A percentile compares a stretch with the other conserved stretches of the same genome.
Evolutionary conservation across 2,888 invertebrate genomes (phyloP).

Genomic region (Boloria euphrosyne): DNA sequence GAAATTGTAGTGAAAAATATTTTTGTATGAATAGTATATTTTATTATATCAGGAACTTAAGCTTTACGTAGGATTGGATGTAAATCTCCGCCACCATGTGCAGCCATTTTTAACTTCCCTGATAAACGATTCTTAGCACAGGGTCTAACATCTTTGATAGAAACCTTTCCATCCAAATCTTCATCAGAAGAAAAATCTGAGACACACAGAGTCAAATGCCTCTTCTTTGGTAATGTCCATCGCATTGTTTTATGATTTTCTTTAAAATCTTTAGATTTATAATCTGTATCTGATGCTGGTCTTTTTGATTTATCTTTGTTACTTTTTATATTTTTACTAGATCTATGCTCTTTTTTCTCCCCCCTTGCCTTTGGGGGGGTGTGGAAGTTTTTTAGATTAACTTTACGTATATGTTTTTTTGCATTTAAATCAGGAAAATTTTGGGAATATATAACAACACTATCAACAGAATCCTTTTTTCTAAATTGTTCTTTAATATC

Average conservation of each 20-base stretch:
- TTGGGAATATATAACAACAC: constrained; percentile 74
- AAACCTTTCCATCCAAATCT: constrained; percentile 55
- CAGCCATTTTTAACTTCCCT: constrained; percentile 66
- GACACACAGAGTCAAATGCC: constrained; percentile 66
- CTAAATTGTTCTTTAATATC: constrained; percentile 66
- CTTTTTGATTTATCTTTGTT: constrained; percentile 63
- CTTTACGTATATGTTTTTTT: constrained; percentile 64
- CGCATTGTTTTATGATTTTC: constrained; percentile 65
- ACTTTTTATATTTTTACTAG: constrained; percentile 56
- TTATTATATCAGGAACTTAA: constrained; percentile 41
- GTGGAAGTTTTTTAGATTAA: constrained; percentile 80
- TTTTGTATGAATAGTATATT: too few species aligned
- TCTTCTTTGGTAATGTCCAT: constrained; percentile 72
- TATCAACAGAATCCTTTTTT: constrained; percentile 70
- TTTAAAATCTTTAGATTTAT: constrained; percentile 59
- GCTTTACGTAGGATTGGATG: constrained; percentile 71
- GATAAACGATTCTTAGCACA: constrained; percentile 58
- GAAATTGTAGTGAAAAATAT: too few species aligned
- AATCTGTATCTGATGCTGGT: constrained; percentile 73
- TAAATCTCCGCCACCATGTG: constrained; percentile 75
- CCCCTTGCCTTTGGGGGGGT: constrained; percentile 80
- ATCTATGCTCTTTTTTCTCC: constrained; percentile 76
- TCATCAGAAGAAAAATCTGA: constrained; percentile 75
- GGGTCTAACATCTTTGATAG: constrained; percentile 65
- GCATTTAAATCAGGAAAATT: constrained; percentile 73